phyloP scores from a whole-genome alignment of 2,888 invertebrate genomes.

The Macrosiphum euphorbiae region DNA sequence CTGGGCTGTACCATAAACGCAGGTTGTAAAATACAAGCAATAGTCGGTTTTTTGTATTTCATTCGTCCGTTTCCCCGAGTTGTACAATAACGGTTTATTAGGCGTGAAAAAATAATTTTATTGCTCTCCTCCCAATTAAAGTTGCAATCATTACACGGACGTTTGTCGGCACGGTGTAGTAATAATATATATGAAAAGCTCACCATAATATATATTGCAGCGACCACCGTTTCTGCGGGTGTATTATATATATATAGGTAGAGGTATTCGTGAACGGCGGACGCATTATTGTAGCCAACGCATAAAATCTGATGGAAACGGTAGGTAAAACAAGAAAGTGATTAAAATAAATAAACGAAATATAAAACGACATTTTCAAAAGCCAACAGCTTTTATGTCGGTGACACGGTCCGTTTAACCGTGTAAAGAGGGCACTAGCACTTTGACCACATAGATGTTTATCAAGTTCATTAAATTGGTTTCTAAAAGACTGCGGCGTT shows the following conservation, averaged over 20 bases:
- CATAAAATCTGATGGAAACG: constrained; percentile 7
- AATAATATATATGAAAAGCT: neutral
- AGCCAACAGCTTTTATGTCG: constrained; percentile 46
- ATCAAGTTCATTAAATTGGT: constrained; percentile 56
- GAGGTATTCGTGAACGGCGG: neutral
- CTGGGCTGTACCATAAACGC: neutral
- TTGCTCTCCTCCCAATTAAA: constrained; percentile 27
- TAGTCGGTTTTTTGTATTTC: constrained; percentile 33
- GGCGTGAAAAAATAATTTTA: constrained; percentile 53
- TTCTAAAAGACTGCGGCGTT: constrained; percentile 46
- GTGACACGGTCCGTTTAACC: constrained; percentile 62
- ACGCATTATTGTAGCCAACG: neutral
- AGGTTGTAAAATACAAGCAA: constrained; percentile 11
- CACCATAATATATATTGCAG: neutral
- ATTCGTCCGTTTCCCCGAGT: neutral
- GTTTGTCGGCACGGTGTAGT: neutral
- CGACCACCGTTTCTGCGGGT: neutral
- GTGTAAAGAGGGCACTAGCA: constrained; percentile 26
- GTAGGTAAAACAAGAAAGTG: constrained; percentile 33
- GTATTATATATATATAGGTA: too few relatives aligned
- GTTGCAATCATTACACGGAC: neutral
- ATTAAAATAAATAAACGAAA: constrained; percentile 60
- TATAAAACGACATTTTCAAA: constrained; percentile 45
- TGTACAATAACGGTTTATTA: constrained; percentile 39
- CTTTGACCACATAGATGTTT: constrained; percentile 54